Evolutionary conservation across 1,140 invertebrate genomes (phyloP).

Genomic region (Procambarus virginalis): DNA sequence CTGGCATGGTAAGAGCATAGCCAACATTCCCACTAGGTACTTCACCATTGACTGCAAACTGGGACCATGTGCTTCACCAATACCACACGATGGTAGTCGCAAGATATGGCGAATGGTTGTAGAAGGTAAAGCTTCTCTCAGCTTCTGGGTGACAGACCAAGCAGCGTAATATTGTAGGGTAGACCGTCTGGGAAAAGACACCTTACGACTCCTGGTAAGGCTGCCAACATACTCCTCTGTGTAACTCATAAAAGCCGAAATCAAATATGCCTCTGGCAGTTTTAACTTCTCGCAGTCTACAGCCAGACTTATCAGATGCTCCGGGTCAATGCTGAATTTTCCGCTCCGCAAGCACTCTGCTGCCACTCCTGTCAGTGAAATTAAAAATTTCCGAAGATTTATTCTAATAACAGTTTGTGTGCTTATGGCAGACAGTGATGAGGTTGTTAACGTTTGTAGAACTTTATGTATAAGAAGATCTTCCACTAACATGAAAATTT

Average conservation of each 20-base stretch:
- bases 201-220: not conserved
- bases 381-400: conserved; percentile 26
- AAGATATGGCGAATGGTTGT: conserved; percentile 23
- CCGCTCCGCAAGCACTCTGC: conserved; percentile 26
- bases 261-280: conserved; percentile 22
- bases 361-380: conserved; percentile 31
- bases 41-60: conserved; percentile 41
- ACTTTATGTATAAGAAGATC: conserved; percentile 48
- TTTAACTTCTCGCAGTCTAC: conserved; percentile 16
- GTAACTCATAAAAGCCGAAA: conserved; percentile 53
- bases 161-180: conserved; percentile 53
- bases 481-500: conserved; percentile 50
- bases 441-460: conserved; percentile 16
- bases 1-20: conserved; percentile 1
- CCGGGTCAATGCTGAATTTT: conserved; percentile 10
- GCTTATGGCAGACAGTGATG: not conserved
- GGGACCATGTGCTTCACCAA: not conserved
- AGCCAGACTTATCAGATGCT: conserved; percentile 2
- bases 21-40: conserved; percentile 49
- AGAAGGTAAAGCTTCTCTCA: not conserved
- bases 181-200: conserved; percentile 35
- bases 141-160: conserved; percentile 18
- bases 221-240: not conserved
- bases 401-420: not conserved
- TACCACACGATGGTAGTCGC: not conserved